Base-by-base conservation (phyloP, 2,797 vertebrate genomes). In the Acipenser oxyrinchus region DNA sequence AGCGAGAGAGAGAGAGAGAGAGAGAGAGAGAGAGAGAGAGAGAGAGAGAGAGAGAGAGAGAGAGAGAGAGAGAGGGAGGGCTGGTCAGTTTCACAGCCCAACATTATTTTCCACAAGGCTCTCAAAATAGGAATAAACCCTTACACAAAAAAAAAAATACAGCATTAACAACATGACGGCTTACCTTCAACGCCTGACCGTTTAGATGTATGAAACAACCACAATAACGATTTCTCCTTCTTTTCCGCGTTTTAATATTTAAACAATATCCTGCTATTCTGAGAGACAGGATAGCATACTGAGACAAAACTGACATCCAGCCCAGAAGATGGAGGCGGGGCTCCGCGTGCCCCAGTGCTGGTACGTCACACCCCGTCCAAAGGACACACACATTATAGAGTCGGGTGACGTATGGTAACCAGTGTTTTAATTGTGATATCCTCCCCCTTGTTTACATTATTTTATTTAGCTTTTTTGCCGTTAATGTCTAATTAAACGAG, bases 281-380 rank as follows among this genome's bases (percentile, higher is more conserved):
- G 78, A 77, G 76, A 73, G 74, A 73, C 78, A 74, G 79, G 81
- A 84, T 70, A 37, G 75, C 79, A 77, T 78, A 69, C 69, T 74
- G 77, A 77, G 74, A 81, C 78, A 77, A 71, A 71, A 72, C 78
- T 74, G 79, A 72, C 73, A 66, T 74, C 68, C 77, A 63, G 76
- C 78, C 78, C 76, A 62, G 61, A 75, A 75, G 68, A 69, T 70
- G 83, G 77, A 78, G 84, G 88, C 83, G 85, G 82, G 82, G 81
- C 18, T 9, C 12, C 1, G 55, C 9, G 55, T 37, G 23, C 23
- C 1, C 73, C 66, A 73, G 23, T n/a, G 7, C 9, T 10, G 57
- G 18, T 76, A 88, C 86, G 70, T 88, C 86, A 85, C 70, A 58
- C 66, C 13, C 15, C 73, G 62, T 74, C 72, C 71, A 64, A 63